Conservation (phyloP, 2,113 vertebrate genomes). For the Tetraodon nigroviridis region DNA sequence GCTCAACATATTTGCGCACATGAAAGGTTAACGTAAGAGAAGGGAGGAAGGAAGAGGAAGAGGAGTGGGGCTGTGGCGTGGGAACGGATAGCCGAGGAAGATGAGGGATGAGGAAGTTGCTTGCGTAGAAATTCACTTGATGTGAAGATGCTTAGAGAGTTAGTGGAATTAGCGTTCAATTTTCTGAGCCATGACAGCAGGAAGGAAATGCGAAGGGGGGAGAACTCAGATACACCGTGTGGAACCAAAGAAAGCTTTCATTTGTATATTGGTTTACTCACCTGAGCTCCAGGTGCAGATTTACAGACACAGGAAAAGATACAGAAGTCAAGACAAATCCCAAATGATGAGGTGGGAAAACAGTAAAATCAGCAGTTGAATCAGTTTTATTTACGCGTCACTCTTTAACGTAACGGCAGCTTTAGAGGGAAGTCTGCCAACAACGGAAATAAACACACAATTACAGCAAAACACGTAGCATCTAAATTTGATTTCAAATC, state of each 20-base stretch:
- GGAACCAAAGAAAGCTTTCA: constrained; percentile 13
- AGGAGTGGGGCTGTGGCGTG: not conserved
- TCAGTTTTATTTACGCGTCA: not conserved
- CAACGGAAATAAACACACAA: not conserved
- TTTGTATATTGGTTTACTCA: not conserved
- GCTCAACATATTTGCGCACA: constrained; percentile 90
- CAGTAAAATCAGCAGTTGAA: not conserved
- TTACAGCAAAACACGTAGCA: not conserved
- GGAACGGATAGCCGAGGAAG: not conserved
- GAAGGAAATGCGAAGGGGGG: not conserved
- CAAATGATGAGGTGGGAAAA: not conserved
- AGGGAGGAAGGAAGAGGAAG: not conserved
- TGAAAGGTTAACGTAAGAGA: constrained; percentile 29
- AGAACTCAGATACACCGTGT: not conserved
- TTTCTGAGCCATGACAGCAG: constrained; percentile 18
- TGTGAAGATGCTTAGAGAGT: constrained; percentile 22
- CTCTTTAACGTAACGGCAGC: not conserved
- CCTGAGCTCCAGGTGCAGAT: not conserved
- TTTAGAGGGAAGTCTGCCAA: not conserved
- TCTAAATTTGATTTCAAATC: constrained; percentile 30
- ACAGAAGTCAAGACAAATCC: too few relatives aligned
- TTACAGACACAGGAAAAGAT: not conserved
- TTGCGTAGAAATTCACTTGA: constrained; percentile 36
- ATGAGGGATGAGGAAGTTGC: constrained; percentile 1
- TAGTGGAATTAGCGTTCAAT: not conserved